These are phyloP conservation scores for Buphagus erythrorhynchus DNA, from an alignment of 2,797 vertebrate species.

Conservation along the genomic window DNA sequence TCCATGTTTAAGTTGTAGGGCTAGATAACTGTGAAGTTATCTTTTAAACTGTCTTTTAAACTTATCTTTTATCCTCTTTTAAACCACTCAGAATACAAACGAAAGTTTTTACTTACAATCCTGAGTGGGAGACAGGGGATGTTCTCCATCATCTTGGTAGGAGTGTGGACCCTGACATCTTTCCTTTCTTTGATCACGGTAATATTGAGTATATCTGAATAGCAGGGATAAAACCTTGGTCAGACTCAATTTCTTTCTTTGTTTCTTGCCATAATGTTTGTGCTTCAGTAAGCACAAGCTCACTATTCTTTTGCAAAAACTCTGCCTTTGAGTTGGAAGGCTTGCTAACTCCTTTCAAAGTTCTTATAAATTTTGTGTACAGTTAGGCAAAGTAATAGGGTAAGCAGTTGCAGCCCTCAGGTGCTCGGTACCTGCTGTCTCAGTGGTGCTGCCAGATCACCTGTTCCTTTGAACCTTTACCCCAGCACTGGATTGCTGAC, in stretches of 20 bases:
- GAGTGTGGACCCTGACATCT: neutral
- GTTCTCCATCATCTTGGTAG: neutral
- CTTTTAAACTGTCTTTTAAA: too few species aligned
- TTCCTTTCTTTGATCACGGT: neutral
- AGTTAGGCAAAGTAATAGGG: neutral
- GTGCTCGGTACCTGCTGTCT: neutral
- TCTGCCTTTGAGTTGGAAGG: neutral
- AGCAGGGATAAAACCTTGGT: neutral
- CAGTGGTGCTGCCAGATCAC: neutral
- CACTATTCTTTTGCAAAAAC: neutral
- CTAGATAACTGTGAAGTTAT: neutral
- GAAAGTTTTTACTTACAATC: neutral
- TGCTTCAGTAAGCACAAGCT: neutral
- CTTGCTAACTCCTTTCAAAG: neutral
- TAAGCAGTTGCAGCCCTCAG: neutral
- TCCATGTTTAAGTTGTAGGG: neutral
- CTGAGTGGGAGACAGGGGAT: neutral
- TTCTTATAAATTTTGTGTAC: neutral
- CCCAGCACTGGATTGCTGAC: accelerated
- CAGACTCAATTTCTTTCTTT: neutral
- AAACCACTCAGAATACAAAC: neutral
- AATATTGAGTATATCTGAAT: neutral
- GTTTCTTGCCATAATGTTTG: neutral
- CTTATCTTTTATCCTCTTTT: too few species aligned
- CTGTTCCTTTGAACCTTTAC: neutral